These are phyloP conservation scores for Fundulus diaphanus DNA, from an alignment of 2,797 vertebrate species.

Conservation along the genomic window DNA sequence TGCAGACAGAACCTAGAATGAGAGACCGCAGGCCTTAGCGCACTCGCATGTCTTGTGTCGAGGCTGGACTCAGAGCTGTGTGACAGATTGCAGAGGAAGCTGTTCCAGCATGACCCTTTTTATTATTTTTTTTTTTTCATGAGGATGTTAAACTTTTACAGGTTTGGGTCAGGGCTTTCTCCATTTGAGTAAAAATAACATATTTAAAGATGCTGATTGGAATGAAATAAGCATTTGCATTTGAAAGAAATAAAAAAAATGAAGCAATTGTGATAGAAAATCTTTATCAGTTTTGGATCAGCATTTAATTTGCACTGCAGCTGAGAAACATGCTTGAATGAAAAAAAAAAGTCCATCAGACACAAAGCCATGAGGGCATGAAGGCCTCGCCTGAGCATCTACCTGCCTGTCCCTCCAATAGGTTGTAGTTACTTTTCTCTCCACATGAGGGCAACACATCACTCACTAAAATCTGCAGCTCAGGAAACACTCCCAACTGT, in stretches of 20 bases:
- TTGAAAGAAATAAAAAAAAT: background rate
- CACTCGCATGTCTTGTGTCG: background rate
- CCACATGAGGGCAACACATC: slow-evolving; percentile 65
- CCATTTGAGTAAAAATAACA: background rate
- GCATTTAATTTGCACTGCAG: slow-evolving; percentile 23
- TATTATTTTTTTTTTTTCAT: background rate
- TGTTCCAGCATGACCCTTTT: background rate
- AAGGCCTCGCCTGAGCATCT: slow-evolving; percentile 22
- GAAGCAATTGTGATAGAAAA: background rate
- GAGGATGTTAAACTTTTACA: background rate
- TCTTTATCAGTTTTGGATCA: slow-evolving; percentile 9
- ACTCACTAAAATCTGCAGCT: slow-evolving; percentile 20
- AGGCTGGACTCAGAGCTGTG: slow-evolving; percentile 22
- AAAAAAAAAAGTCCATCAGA: slow-evolving; percentile 14
- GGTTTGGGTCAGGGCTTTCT: background rate
- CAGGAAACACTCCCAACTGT: slow-evolving; percentile 19
- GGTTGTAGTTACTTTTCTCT: slow-evolving; percentile 32
- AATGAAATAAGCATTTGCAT: background rate
- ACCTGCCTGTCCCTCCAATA: background rate
- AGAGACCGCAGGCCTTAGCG: slow-evolving; percentile 30
- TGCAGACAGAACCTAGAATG: slow-evolving; percentile 17
- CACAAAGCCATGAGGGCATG: background rate
- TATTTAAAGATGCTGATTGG: background rate
- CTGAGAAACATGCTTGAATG: slow-evolving; percentile 13
- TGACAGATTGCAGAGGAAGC: background rate